phyloP scores from a whole-genome alignment of 2,888 invertebrate species.

The Aquatica leii region DNA sequence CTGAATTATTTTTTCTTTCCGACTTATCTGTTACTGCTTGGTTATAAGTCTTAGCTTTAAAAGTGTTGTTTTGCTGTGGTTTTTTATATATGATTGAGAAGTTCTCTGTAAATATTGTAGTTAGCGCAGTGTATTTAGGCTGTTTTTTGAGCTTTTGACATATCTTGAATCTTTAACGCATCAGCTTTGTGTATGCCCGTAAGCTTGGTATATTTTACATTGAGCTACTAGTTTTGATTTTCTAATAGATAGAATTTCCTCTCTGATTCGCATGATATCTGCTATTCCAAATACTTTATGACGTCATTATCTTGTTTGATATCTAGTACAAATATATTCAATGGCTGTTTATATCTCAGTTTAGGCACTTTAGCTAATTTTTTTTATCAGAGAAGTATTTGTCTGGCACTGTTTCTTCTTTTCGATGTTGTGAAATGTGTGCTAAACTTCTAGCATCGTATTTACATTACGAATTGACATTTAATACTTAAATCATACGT shows the following conservation, averaged over 20 bases:
- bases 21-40: slow-evolving; percentile 11
- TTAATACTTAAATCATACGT: too few species aligned
- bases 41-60: slow-evolving; percentile 15
- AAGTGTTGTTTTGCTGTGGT: neutral
- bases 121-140: slow-evolving; percentile 17
- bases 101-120: slow-evolving; percentile 22
- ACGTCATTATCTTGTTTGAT: slow-evolving; percentile 26
- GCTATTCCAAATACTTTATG: slow-evolving; percentile 23
- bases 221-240: slow-evolving; percentile 20
- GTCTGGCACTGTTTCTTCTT: neutral
- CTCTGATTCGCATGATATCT: slow-evolving; percentile 13
- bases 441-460: neutral
- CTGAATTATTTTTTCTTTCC: slow-evolving; percentile 11
- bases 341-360: slow-evolving; percentile 19
- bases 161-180: slow-evolving; percentile 29
- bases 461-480: too few species aligned
- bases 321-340: slow-evolving; percentile 18
- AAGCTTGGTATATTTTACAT: slow-evolving; percentile 24
- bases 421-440: neutral
- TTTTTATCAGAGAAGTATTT: neutral
- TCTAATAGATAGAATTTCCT: slow-evolving; percentile 16
- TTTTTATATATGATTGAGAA: slow-evolving; percentile 13
- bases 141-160: slow-evolving; percentile 29
- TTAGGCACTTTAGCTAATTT: neutral
- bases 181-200: slow-evolving; percentile 24